Base-by-base conservation (phyloP, 2,797 vertebrate genomes). In the Microchirus variegatus region DNA sequence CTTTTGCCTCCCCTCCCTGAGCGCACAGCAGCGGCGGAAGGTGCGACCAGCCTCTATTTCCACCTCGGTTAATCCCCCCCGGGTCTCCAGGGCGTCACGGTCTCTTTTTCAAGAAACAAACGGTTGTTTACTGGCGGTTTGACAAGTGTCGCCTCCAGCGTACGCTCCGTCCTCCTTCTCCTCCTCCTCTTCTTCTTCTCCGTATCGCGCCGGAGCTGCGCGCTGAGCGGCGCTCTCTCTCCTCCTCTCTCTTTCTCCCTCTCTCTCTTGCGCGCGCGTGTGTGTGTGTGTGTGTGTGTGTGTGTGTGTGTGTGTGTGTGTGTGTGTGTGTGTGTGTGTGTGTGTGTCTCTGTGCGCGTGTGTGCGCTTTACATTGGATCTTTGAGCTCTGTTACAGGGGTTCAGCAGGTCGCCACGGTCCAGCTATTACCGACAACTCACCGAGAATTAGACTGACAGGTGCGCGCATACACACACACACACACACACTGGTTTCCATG, bases 331-430 rank as follows among this genome's bases (percentile, higher is more conserved):
- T n/a, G n/a, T n/a, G n/a, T n/a, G n/a, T n/a, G n/a, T n/a, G n/a
- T 14, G 12, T 41, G 51, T 1, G 40, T 4, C 65, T 1, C 44
- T 16, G 43, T 36, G 59, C 3, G 4, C 19, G 16, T 1, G 67
- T 5, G 9, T 10, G n/a, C 49, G 63, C 70, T 74, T 67, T 73
- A 75, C 65, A 75, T 63, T 47, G 63, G 55, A 68, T 75, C 62
- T 70, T 59, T 77, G 72, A 75, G 84, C 81, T 86, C 82, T 6
- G 68, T 84, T 89, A 67, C 82, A 61, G 46, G 51, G 75, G 86
- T 86, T 87, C 82, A 86, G 61, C 65, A 75, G 89, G 87, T 86
- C 86, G 50, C 80, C 78, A 81, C 62, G 84, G 79, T 84, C 80
- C 78, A 80, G 57, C 73, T 81, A 73, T 78, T 83, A 82, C 73